These are phyloP conservation scores for Tetraneura akinire DNA, from an alignment of 1,140 invertebrate genomes.

Conservation along the genomic window DNA sequence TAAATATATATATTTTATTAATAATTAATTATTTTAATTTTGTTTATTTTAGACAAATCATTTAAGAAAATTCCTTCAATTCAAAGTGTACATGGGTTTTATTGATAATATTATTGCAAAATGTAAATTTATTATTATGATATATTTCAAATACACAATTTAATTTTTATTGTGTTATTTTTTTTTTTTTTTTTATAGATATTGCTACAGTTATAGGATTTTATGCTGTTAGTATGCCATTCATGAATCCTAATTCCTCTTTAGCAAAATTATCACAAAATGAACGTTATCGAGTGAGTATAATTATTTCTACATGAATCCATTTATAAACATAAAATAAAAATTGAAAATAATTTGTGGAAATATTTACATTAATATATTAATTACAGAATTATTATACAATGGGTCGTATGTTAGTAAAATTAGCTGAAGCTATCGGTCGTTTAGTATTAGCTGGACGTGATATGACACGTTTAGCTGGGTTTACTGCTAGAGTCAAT, in stretches of 20 bases:
- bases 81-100: slow-evolving; percentile 90
- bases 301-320: too few species aligned
- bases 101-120: slow-evolving; percentile 96
- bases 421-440: slow-evolving; percentile 95
- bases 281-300: slow-evolving; percentile 70
- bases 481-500: slow-evolving; percentile 89
- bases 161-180: slow-evolving; percentile 33
- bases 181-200: slow-evolving; percentile 66
- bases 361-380: not conserved
- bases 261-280: slow-evolving; percentile 67
- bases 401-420: slow-evolving; percentile 94
- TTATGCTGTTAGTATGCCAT: slow-evolving; percentile 91
- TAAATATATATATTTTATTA: too few species aligned
- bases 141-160: not conserved
- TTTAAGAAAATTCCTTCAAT: slow-evolving; percentile 85
- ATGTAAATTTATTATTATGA: slow-evolving; percentile 69
- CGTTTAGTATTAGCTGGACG: slow-evolving; percentile 89
- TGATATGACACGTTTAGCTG: slow-evolving; percentile 90
- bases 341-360: not conserved
- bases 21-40: not conserved
- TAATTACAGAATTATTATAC: slow-evolving; percentile 84
- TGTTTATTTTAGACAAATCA: slow-evolving; percentile 67
- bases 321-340: too few species aligned
- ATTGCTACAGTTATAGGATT: slow-evolving; percentile 93
- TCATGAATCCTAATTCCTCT: slow-evolving; percentile 74